These are phyloP conservation scores for Megathymus violae DNA, from an alignment of 1,140 invertebrate genomes.

Conservation along the genomic window DNA sequence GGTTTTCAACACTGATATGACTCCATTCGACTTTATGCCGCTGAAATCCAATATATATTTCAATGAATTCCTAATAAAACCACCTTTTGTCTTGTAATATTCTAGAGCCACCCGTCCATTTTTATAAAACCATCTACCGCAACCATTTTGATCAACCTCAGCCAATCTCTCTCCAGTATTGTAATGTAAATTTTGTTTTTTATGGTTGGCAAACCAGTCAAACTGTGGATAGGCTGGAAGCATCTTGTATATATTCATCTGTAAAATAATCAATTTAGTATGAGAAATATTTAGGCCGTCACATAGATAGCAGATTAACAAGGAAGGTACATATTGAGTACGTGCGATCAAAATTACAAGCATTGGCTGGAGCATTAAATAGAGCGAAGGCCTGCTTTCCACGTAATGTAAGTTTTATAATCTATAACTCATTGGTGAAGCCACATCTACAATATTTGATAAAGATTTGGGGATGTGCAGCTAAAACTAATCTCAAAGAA, in stretches of 20 bases:
- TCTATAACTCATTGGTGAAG: neutral
- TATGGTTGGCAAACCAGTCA: conserved; percentile 54
- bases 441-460: neutral
- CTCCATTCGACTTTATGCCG: no score
- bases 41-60: no score
- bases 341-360: no score
- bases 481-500: neutral
- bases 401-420: neutral
- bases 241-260: conserved; percentile 64
- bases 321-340: no score
- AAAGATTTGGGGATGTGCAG: neutral
- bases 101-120: conserved; percentile 53
- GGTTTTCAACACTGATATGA: no score
- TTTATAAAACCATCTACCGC: conserved; percentile 54
- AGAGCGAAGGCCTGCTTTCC: neutral
- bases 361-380: neutral
- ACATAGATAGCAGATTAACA: no score
- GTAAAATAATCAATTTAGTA: conserved; percentile 3
- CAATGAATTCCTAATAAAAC: no score
- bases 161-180: conserved; percentile 51
- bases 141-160: conserved; percentile 47
- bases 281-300: no score
- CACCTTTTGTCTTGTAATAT: conserved; percentile 47
- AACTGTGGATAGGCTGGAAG: conserved; percentile 40
- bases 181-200: conserved; percentile 41